phyloP scores from a whole-genome alignment of 2,888 invertebrate species.

The Nematopogon swammerdamellus region DNA sequence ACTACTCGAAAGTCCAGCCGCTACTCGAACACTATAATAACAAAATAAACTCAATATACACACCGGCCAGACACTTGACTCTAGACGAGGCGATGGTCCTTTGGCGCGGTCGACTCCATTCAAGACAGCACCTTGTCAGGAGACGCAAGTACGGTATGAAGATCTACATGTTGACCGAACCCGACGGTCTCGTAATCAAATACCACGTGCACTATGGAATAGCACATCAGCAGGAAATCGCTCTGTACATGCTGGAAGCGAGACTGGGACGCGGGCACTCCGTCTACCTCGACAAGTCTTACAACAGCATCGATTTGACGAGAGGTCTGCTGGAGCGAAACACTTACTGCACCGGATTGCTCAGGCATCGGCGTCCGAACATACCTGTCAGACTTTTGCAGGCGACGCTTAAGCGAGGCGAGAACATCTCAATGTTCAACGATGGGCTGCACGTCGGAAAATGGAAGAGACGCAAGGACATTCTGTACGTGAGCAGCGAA shows the following conservation, averaged over 20 bases:
- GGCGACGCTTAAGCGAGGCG: not conserved
- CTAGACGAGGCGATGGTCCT: not conserved
- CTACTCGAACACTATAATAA: not conserved
- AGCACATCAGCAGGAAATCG: not conserved
- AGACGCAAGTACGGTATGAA: not conserved
- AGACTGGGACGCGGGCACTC: not conserved
- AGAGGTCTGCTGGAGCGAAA: not conserved
- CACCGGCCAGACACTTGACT: not conserved
- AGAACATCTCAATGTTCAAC: not conserved
- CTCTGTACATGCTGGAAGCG: not conserved
- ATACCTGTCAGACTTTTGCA: not conserved
- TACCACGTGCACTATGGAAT: not conserved
- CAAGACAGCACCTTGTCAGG: not conserved
- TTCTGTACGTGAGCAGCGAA: not conserved
- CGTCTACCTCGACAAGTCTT: not conserved
- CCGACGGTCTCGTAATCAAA: not conserved
- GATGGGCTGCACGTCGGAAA: not conserved
- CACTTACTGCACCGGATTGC: not conserved
- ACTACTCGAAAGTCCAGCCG: not conserved
- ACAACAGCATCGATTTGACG: not conserved
- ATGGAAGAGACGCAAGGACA: not conserved
- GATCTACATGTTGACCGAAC: not conserved
- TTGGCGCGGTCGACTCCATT: not conserved
- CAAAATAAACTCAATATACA: not conserved
- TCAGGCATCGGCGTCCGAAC: not conserved